Evolutionary conservation across 2,888 invertebrate genomes (phyloP), one percentile per base, ranked within the genome.

Genomic region (Torymus auratus): DNA sequence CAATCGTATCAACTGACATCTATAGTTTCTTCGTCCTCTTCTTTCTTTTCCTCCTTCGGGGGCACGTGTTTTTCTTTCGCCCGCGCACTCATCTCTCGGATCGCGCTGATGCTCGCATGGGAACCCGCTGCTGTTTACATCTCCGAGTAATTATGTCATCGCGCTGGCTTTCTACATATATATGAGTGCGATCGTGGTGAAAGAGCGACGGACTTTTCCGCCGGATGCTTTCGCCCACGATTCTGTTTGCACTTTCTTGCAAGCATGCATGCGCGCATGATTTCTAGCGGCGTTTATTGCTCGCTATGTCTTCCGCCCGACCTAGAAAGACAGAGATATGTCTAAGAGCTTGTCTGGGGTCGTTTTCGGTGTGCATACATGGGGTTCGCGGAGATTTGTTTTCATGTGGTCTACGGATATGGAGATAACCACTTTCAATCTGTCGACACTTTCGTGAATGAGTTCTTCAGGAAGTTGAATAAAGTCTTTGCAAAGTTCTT

Each of bases 1-100:
- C 79, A 82, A 60, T 82, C 82, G 69, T 76, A 76, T 82, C 82
- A 73, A 73, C 82, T 82, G 76, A 72, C 79, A 76, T 75, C 75
- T 78, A 78, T 78, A 72, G 77, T 77, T 81, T 77, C 76, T 41
- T 23, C 20, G 11, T 41, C 41, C 7, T 41, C 41, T 41, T 41
- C 41, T 41, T 41, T 7, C 7, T 41, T 41, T 0, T 41, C 41
- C 72, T 81, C 72, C 76, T 41, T 23, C 15, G 14, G 17, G 41
- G 28, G 50, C 60, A 73, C 65, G 61, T 65, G 58, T 61, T 41
- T 72, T 23, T 20, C 12, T 60, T 23, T 56, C 41, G 2, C 52
- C 20, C 23, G 15, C 28, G n/a, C 28, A 20, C 55, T 77, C 69
- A 72, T 81, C 73, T 72, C 64, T 17, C 60, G 12, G 53, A 71